Percentiles rank a stretch among this genome's conserved stretches.
Conservation (phyloP, 2,797 vertebrate genomes). For the Hapalemur alaotrensis region DNA sequence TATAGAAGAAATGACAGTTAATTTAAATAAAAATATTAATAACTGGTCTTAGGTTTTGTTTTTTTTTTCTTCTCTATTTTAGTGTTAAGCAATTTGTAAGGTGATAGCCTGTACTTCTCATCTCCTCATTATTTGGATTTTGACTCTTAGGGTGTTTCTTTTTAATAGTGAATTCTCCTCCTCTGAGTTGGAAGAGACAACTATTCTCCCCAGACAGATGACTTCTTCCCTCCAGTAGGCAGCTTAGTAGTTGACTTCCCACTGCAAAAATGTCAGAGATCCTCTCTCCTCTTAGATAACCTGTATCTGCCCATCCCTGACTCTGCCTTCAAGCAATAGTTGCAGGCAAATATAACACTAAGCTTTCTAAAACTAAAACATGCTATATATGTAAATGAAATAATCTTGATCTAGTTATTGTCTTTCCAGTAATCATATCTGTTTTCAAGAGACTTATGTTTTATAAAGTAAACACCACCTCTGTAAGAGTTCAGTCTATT, state of each 20-base stretch:
- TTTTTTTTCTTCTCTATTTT: background rate
- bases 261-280: background rate
- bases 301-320: background rate
- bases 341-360: background rate
- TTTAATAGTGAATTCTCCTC: background rate
- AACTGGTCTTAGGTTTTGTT: background rate
- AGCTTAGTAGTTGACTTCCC: background rate
- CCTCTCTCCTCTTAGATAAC: background rate
- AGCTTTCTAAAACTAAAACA: background rate
- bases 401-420: constrained; percentile 38
- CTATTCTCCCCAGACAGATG: background rate
- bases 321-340: background rate
- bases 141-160: background rate
- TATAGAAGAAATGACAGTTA: constrained; percentile 20
- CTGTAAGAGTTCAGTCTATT: background rate
- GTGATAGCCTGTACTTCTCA: background rate
- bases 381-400: background rate
- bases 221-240: background rate
- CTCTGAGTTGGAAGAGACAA: background rate
- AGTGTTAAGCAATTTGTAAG: constrained; percentile 39
- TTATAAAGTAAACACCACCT: constrained; percentile 26
- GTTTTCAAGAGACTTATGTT: constrained; percentile 8
- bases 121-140: background rate
- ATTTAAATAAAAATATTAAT: constrained; percentile 19
- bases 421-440: constrained; percentile 41